Conservation (phyloP, 2,888 invertebrate genomes). For the Phorcus lineatus region DNA sequence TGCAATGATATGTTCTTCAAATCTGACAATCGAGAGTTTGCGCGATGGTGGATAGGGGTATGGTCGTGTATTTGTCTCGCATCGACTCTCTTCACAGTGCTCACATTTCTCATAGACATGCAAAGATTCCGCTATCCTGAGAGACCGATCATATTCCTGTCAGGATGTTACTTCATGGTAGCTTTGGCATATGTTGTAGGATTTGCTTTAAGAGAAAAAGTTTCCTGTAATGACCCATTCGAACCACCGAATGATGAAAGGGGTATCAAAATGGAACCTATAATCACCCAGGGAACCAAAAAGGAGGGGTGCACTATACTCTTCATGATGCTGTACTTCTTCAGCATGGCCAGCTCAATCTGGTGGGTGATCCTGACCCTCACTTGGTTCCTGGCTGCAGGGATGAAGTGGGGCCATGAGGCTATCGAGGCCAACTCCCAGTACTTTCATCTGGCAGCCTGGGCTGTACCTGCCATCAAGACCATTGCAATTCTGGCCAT, state of each 20-base stretch:
- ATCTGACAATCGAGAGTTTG: slow-evolving; percentile 85
- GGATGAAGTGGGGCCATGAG: slow-evolving; percentile 98
- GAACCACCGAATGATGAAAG: slow-evolving; percentile 40
- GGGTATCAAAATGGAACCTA: slow-evolving; percentile 42
- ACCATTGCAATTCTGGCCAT: slow-evolving; percentile 95
- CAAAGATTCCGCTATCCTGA: slow-evolving; percentile 98
- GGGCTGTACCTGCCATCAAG: slow-evolving; percentile 96
- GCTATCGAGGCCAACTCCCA: slow-evolving; percentile 97
- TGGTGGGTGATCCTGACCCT: slow-evolving; percentile 98
- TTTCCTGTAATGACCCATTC: slow-evolving; percentile 71
- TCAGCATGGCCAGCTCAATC: slow-evolving; percentile 96
- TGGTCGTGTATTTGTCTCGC: slow-evolving; percentile 93
- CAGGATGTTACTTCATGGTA: slow-evolving; percentile 96
- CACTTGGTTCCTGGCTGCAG: slow-evolving; percentile 97
- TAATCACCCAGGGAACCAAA: slow-evolving; percentile 82
- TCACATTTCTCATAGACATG: slow-evolving; percentile 94
- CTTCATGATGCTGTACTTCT: slow-evolving; percentile 94
- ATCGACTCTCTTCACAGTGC: slow-evolving; percentile 88
- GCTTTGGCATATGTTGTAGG: slow-evolving; percentile 90
- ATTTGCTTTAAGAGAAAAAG: slow-evolving; percentile 76
- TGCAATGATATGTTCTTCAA: slow-evolving; percentile 95
- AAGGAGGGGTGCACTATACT: slow-evolving; percentile 87
- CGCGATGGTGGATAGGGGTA: slow-evolving; percentile 93
- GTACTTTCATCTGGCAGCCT: slow-evolving; percentile 97
- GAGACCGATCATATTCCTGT: slow-evolving; percentile 96